Evolutionary conservation across 30 jellyfish, hydroid and myxozoan species (phyloP).

Genomic region (Pseudorhiza aurosa): DNA sequence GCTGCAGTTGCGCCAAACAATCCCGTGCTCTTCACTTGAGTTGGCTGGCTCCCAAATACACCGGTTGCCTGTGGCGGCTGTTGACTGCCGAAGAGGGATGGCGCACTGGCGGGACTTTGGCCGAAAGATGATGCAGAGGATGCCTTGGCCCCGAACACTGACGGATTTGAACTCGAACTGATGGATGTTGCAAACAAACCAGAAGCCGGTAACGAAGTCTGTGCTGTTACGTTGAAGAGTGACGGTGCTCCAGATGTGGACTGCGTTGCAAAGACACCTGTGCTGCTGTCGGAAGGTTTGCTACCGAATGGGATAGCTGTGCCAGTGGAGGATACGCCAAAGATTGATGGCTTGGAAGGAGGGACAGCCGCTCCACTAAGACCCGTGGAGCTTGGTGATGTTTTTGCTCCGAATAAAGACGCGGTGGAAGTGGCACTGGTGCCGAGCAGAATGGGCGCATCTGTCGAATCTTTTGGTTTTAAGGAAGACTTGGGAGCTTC

Average conservation of each 20-base stretch:
- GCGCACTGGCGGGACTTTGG: slow-evolving; percentile 26
- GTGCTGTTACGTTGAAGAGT: not conserved
- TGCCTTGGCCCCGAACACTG: slow-evolving; percentile 24
- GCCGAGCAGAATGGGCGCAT: not conserved
- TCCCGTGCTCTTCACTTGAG: slow-evolving; percentile 24
- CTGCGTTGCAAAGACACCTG: slow-evolving; percentile 36
- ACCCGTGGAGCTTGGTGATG: slow-evolving; percentile 6
- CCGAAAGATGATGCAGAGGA: slow-evolving; percentile 31
- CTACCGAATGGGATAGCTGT: not conserved
- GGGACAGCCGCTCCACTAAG: slow-evolving; percentile 46
- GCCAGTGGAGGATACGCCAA: slow-evolving; percentile 11
- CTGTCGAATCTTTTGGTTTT: too few species aligned
- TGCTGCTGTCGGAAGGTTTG: not conserved
- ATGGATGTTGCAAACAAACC: slow-evolving; percentile 60
- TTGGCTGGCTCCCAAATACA: slow-evolving; percentile 26
- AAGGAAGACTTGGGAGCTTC: too few species aligned
- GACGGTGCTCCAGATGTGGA: slow-evolving; percentile 32
- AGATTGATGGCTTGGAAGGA: slow-evolving; percentile 10
- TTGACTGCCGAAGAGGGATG: slow-evolving; percentile 4
- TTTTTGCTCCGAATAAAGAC: not conserved
- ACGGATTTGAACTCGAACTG: slow-evolving; percentile 9
- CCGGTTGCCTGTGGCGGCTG: not conserved
- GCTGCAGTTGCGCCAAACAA: slow-evolving; percentile 1
- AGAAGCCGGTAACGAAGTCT: not conserved
- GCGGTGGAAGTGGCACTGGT: slow-evolving; percentile 1